phyloP scores from a whole-genome alignment of 2,113 vertebrate species.

The Dasyprocta punctata region DNA sequence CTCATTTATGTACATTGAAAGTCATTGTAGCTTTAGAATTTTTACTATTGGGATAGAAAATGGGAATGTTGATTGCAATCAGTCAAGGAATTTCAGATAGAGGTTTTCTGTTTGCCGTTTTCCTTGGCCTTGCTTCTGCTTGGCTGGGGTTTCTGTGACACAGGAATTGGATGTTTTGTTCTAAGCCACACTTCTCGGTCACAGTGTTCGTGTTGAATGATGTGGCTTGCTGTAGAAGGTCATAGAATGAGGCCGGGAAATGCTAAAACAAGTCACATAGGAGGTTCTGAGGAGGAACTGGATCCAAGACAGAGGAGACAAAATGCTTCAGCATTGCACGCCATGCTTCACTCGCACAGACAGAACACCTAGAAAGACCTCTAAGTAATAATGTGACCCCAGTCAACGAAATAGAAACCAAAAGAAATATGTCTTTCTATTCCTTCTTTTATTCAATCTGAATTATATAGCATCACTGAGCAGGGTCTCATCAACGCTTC shows the following conservation, averaged over 20 bases:
- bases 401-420: not conserved
- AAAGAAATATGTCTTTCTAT: not conserved
- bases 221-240: not conserved
- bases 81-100: not conserved
- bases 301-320: not conserved
- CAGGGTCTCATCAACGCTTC: not conserved
- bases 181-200: not conserved
- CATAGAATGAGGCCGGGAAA: not conserved
- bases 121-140: not conserved
- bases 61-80: not conserved
- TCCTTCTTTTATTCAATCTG: not conserved
- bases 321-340: not conserved
- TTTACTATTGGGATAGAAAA: no score
- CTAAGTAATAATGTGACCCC: not conserved
- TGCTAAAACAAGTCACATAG: not conserved
- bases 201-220: no score
- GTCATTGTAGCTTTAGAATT: not conserved
- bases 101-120: not conserved
- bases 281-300: not conserved
- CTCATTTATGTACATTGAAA: not conserved
- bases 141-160: not conserved
- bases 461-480: not conserved
- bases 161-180: not conserved
- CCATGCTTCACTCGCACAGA: not conserved
- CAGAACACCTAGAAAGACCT: not conserved